Evolutionary conservation across 1,140 invertebrate genomes (phyloP), one percentile per base, ranked within the genome.

Genomic region (Zaprionus africanus): DNA sequence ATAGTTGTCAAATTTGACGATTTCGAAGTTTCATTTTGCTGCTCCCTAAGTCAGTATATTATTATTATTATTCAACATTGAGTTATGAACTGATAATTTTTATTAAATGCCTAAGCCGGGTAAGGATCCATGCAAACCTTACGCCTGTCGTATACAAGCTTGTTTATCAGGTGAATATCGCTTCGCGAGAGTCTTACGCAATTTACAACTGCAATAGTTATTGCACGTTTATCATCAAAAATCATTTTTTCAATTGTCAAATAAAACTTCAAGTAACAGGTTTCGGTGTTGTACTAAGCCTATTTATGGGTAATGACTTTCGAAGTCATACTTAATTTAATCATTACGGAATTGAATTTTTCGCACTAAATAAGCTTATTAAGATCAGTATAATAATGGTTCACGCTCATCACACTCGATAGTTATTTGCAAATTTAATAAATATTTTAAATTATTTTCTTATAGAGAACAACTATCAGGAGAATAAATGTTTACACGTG

Each of bases 61-160:
- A 22, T 17, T 41, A 4, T 17, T 34, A 4, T n/a, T 12, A 11
- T 28, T 38, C 17, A 38, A 24, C 2, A 38, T n/a, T 15, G 0
- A 41, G 17, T 22, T 56, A 19, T 28, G 17, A 28, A 2, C 15
- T 41, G 26, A 38, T 22, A 36, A 57, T 83, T 61, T 58, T 51
- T 51, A 34, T 22, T 82, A 76, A 60, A 92, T 92, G 91, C 80
- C 86, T 74, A 63, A 70, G 13, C 72, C 59, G 38, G 43, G 79
- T 56, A 94, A 94, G 81, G 96, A 97, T 94, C 96, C 96, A 11
- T 97, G 96, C 90, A 97, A 97, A 93, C 92, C 91, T 87, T 94
- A 94, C 79, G 96, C 96, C 54, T 97, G 96, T 92, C 95, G 94
- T 79, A 95, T 97, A 80, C 96, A 97, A 93, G 94, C 94, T 82